Conservation (phyloP, 2,888 invertebrate genomes). For the Exephanes ischioxanthus region DNA sequence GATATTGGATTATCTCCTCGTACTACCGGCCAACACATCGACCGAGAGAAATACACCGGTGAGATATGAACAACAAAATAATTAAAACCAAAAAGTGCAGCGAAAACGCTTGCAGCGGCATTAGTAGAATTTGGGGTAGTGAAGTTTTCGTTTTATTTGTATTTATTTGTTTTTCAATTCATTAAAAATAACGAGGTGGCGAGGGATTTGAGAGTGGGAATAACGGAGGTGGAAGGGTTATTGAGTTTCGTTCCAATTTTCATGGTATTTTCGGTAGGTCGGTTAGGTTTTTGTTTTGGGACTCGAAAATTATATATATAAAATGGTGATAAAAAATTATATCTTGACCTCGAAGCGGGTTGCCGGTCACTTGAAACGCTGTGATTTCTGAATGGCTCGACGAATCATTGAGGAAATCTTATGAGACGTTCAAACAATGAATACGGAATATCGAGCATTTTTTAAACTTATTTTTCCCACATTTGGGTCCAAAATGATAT, state of each 20-base stretch:
- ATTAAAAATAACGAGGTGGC: not conserved
- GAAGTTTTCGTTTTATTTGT: too few relatives aligned
- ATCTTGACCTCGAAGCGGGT: not conserved
- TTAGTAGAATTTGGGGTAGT: not conserved
- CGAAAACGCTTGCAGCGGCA: not conserved
- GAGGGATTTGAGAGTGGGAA: too few relatives aligned
- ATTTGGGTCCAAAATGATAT: too few relatives aligned
- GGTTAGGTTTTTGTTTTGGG: not conserved
- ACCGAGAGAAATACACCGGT: conserved; percentile 3
- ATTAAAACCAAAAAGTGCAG: conserved; percentile 13
- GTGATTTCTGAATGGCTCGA: not conserved
- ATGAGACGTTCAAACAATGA: not conserved
- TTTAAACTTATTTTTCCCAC: too few relatives aligned
- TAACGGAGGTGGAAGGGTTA: not conserved
- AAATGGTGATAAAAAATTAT: not conserved
- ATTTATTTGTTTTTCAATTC: not conserved
- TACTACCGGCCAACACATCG: conserved; percentile 2
- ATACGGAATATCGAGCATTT: not conserved
- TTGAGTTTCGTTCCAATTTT: not conserved
- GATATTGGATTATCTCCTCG: conserved; percentile 40
- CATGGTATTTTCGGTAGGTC: not conserved
- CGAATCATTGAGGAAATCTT: not conserved
- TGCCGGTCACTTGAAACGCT: not conserved
- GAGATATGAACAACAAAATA: conserved; percentile 25
- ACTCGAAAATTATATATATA: not conserved